These are phyloP conservation scores for Anas capensis DNA, from an alignment of 2,797 vertebrate genomes.

Conservation along the genomic window DNA sequence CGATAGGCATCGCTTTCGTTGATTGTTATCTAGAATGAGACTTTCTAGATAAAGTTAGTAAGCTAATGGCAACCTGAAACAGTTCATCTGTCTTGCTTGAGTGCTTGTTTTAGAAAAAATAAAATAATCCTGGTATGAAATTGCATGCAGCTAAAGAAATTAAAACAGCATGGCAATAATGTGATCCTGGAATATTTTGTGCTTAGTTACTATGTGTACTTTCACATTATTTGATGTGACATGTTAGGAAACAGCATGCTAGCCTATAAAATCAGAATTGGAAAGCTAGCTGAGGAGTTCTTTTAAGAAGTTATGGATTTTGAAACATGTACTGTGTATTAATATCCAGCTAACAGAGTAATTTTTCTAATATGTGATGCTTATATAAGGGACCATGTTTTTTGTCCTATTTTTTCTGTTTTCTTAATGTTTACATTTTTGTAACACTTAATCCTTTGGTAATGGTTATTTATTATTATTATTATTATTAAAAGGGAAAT, in stretches of 20 bases:
- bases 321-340: background rate
- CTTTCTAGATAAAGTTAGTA: background rate
- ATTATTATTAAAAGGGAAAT: background rate
- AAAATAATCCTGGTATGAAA: background rate
- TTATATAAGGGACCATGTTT: background rate
- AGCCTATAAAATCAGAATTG: background rate
- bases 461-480: background rate
- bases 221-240: background rate
- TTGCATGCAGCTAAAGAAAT: background rate
- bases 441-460: background rate
- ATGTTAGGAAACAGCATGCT: background rate
- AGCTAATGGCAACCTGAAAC: background rate
- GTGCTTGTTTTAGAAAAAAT: background rate
- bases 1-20: fast-evolving
- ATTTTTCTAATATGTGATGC: background rate
- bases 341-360: background rate
- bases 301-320: background rate
- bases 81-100: background rate
- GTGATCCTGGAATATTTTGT: background rate
- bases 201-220: background rate
- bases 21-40: background rate
- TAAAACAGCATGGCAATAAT: background rate
- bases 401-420: background rate
- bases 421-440: background rate
- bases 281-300: background rate